Base-by-base conservation (phyloP, 1,140 invertebrate species). In the Drosophila takahashii region DNA sequence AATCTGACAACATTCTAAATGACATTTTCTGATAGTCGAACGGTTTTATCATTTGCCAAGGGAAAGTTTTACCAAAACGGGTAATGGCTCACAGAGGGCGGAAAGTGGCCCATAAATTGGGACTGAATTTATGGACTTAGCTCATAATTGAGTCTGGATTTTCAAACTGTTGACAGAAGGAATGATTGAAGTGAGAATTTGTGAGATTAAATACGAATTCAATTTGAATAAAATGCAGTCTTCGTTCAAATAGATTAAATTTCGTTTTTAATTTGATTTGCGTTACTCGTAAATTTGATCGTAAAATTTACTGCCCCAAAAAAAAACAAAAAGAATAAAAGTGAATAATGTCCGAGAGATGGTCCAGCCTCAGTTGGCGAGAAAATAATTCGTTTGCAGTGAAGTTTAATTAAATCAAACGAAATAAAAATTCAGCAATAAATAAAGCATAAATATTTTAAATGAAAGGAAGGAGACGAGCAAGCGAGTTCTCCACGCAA, bases 1-100 rank as follows among this genome's bases (percentile, higher is more conserved):
- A 86, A 48, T 74, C 80, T 57, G 48, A 51, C 72, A 64, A 77
- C 65, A 52, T 86, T 84, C 75, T 81, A 77, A 81, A 84, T 74
- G 73, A 58, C 81, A 81, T 83, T 84, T 86, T 62, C 66, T 57
- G 77, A 73, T 72, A 66, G 50, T 36, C 47, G 29, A 51, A 54
- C 26, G 37, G 60, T 73, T 62, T 62, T 62, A 74, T 74, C 58
- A 57, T 70, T 64, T 41, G 16, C 22, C 37, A 53, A 32, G 26
- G 22, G 29, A 52, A 75, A 75, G 18, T 42, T 67, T 66, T 18
- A 29, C 16, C 29, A 32, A 53, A 70, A 47, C 41, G 9, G 41
- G 11, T 41, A 70, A 48, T 70, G 34, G 34, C 50, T 67, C 39
- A 47, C 32, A 26, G 32, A 36, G 9, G 62, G 26, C 39, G 41